Conservation (phyloP, 92 coral and sea anemone genomes). For the Zoanthus sociatus region DNA sequence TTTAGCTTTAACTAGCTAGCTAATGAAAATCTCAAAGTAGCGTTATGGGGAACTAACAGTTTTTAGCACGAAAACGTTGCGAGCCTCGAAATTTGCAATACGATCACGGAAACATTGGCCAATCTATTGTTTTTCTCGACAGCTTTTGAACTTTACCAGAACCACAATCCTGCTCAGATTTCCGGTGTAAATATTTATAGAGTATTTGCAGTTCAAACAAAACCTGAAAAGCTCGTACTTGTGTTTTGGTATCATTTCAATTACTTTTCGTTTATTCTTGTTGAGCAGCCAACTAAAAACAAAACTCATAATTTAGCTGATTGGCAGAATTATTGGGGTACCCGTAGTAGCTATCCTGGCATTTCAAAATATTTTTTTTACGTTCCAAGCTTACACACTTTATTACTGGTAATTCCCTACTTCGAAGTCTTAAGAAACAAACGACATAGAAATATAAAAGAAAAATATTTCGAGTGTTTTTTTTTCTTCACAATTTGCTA, state of each 20-base stretch:
- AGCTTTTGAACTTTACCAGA: constrained; percentile 20
- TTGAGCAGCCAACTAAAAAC: constrained; percentile 26
- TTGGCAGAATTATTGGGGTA: constrained; percentile 5
- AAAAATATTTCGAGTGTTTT: background rate
- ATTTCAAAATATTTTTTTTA: constrained; percentile 1
- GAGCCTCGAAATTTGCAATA: constrained; percentile 2
- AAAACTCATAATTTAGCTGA: constrained; percentile 12
- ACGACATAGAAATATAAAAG: background rate
- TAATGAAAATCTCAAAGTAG: constrained; percentile 3
- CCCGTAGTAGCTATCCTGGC: background rate
- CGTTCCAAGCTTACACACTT: constrained; percentile 1
- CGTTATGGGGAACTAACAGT: background rate
- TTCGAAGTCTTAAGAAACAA: constrained; percentile 6
- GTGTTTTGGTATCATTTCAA: constrained; percentile 7
- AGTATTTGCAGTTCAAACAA: constrained; percentile 22
- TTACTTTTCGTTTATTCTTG: constrained; percentile 16
- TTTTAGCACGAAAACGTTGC: constrained; percentile 17
- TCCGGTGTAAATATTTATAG: constrained; percentile 1
- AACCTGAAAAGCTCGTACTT: constrained; percentile 6
- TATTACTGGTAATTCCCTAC: background rate
- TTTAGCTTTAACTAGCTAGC: background rate
- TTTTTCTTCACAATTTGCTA: background rate
- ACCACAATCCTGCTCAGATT: constrained; percentile 4
- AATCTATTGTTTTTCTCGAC: constrained; percentile 21
- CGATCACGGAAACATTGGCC: constrained; percentile 11